Conservation (phyloP, 1,140 invertebrate species). For the Samia ricini region DNA sequence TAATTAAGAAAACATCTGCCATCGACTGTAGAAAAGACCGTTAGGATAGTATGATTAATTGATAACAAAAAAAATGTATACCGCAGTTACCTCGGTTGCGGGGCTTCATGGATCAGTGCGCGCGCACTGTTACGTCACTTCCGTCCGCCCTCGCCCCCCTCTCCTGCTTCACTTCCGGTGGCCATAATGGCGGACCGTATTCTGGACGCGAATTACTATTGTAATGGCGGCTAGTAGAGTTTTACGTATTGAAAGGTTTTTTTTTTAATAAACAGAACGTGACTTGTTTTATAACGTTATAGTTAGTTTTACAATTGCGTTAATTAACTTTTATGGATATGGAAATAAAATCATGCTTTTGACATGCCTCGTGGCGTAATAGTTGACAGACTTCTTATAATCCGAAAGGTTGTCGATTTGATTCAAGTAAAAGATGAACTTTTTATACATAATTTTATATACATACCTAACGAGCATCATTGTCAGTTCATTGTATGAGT, state of each 20-base stretch:
- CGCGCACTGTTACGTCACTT: conserved; percentile 26
- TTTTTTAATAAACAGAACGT: neutral
- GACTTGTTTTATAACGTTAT: neutral
- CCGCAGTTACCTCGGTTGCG: conserved; percentile 5
- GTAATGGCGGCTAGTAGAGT: conserved; percentile 4
- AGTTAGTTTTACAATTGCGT: too few species aligned
- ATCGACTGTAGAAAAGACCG: conserved; percentile 8
- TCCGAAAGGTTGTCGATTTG: too few species aligned
- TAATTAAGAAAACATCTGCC: conserved; percentile 10
- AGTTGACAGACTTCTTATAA: too few species aligned
- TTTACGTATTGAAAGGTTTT: neutral
- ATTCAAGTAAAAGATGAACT: too few species aligned
- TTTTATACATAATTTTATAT: too few species aligned
- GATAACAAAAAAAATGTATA: conserved; percentile 19
- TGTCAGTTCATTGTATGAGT: too few species aligned
- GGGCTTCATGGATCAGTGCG: conserved; percentile 24
- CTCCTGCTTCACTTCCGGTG: conserved; percentile 11
- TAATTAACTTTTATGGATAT: too few species aligned
- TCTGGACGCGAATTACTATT: conserved; percentile 7
- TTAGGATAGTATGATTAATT: conserved; percentile 25
- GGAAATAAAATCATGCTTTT: too few species aligned
- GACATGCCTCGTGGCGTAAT: too few species aligned
- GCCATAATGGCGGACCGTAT: conserved; percentile 13
- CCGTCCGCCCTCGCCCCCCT: conserved; percentile 13
- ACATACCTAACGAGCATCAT: too few species aligned